These are phyloP conservation scores for Taxidea taxus DNA, from an alignment of 2,113 vertebrate species.

Conservation along the genomic window DNA sequence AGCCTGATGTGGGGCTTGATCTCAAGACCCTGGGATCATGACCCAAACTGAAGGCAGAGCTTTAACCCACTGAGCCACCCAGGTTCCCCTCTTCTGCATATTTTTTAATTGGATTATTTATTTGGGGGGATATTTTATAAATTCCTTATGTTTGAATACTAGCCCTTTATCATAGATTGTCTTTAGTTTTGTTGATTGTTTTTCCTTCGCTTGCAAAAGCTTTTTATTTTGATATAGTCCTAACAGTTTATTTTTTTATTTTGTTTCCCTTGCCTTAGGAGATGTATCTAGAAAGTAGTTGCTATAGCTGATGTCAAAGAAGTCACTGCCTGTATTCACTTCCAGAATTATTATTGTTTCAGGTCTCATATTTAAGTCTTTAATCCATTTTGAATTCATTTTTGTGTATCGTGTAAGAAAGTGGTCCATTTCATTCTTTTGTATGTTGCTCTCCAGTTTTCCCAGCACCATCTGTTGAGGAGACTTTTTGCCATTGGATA, in stretches of 20 bases:
- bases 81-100: neutral
- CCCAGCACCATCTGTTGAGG: neutral
- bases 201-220: neutral
- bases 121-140: neutral
- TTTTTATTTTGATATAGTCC: neutral
- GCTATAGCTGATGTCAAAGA: neutral
- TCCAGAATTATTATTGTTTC: neutral
- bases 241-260: neutral
- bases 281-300: neutral
- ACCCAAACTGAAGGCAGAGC: no score
- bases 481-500: neutral
- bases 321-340: neutral
- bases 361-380: neutral
- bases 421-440: neutral
- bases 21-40: no score
- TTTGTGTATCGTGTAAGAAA: neutral
- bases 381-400: neutral
- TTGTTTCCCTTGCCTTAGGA: neutral
- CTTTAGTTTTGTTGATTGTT: neutral
- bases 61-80: no score
- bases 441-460: neutral
- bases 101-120: neutral
- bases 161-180: neutral
- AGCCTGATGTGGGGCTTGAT: no score
- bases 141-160: neutral